Base-by-base conservation (phyloP, 2,113 vertebrate genomes). In the Cranoglanis bouderius region DNA sequence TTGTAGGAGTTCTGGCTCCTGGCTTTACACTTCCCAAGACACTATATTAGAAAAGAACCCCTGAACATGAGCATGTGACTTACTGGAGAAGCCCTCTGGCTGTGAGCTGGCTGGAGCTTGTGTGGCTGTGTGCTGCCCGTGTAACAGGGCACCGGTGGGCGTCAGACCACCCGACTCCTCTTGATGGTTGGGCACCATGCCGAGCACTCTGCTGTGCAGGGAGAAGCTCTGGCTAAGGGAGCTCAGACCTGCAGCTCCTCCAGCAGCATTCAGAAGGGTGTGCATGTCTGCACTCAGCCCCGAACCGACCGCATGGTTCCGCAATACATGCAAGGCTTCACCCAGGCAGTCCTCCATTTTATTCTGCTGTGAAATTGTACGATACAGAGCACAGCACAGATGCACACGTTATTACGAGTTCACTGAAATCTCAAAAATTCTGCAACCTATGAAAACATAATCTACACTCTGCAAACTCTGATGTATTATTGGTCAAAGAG, bases 301-400 rank as follows among this genome's bases (percentile, higher is more conserved):
- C 89, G 95, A 9, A 86, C 92, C 98, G 70, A 98, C 97, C 0
- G 98, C 98, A 0, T 99, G 98, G 90, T 96, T 97, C 89, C 97
- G 95, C 90, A 99, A 95, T 90, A 99, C 98, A 0, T 97, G 97
- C 93, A 99, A 97, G 84, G 98, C 98, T 94, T 99, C 98, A 0
- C 99, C 98, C 94, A 99, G 95, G 86, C 95, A 97, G 93, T 99
- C 98, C 91, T 98, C 98, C 96, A 99, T 94, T 93, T 99, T 99
- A 95, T 90, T 98, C 94, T 97, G 96, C 94, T 95, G 86, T 26
- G 3, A 81, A 86, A 61, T 18, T 63, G 6, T 10, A 32, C 35
- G 8, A 84, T 3, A 80, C 21, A 32, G 24, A 46, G 80, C 61
- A 26, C 43, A 59, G 78, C 43, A 75, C 3, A 40, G 29, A 78